Conservation (phyloP, 2,888 invertebrate genomes). For the Apamea crenata region DNA sequence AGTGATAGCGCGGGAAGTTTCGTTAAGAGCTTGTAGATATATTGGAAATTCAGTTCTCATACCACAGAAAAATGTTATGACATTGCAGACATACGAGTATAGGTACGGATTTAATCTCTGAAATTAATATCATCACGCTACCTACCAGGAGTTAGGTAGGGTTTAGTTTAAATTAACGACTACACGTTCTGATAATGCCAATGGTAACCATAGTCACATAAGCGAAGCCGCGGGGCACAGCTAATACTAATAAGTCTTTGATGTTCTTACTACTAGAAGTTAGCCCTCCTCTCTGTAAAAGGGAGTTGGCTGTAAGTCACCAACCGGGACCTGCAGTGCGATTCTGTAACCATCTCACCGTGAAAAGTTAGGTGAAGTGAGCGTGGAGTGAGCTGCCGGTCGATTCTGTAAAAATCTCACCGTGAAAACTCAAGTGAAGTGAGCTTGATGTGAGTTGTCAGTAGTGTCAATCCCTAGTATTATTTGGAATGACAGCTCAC, state of each 20-base stretch:
- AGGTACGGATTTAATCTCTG: neutral
- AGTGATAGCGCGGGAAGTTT: constrained; percentile 11
- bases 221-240: neutral
- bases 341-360: no score
- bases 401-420: no score
- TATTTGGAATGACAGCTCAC: no score
- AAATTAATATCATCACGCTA: neutral
- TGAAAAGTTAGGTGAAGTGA: no score
- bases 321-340: no score
- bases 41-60: constrained; percentile 12
- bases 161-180: neutral
- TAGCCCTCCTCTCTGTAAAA: neutral
- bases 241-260: neutral
- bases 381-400: no score
- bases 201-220: neutral
- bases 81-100: neutral
- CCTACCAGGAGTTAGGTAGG: neutral
- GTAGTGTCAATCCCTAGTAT: no score
- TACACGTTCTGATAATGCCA: neutral
- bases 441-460: no score
- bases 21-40: constrained; percentile 18
- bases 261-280: neutral
- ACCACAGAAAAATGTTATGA: neutral
- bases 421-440: no score
- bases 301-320: no score